phyloP scores from a whole-genome alignment of 2,797 vertebrate genomes.

The Clarias laeviceps region DNA sequence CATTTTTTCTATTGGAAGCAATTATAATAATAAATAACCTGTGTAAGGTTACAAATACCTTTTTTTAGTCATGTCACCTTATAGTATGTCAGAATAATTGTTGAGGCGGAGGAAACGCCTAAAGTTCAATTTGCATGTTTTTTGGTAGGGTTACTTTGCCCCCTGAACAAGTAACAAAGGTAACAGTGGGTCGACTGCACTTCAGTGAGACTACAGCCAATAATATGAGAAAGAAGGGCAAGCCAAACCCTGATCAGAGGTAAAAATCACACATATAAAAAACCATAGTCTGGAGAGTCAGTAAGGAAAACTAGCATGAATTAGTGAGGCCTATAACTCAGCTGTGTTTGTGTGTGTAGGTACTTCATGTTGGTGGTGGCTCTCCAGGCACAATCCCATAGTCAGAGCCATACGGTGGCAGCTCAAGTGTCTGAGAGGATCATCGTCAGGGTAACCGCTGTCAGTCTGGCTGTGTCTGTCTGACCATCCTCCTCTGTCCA shows the following conservation, averaged over 20 bases:
- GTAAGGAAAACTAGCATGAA: not conserved
- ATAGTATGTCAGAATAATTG: not conserved
- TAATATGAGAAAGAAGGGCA: conserved; percentile 99
- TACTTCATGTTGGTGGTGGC: conserved; percentile 99
- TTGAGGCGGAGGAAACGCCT: not conserved
- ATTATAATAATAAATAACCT: not conserved
- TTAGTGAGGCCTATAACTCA: not conserved
- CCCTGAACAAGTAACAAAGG: conserved; percentile 96
- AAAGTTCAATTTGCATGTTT: not conserved
- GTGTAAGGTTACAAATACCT: too few species aligned
- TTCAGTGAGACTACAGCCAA: conserved; percentile 98
- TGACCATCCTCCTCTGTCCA: conserved; percentile 68
- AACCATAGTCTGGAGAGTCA: too few species aligned
- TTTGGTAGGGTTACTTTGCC: conserved; percentile 86
- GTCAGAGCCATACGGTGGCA: conserved; percentile 93
- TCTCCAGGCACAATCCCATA: conserved; percentile 91
- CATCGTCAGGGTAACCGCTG: conserved; percentile 92
- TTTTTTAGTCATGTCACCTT: not conserved
- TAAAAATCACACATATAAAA: conserved; percentile 56
- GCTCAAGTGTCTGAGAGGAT: conserved; percentile 98
- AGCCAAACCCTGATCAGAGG: conserved; percentile 99
- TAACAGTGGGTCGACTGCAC: conserved; percentile 95
- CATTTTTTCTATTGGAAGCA: not conserved
- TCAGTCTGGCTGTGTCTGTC: conserved; percentile 80
- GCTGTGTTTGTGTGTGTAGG: conserved; percentile 69